Evolutionary conservation across 37 sponge, comb jelly and placozoan species (phyloP).

Genomic region (Beroe ovata): DNA sequence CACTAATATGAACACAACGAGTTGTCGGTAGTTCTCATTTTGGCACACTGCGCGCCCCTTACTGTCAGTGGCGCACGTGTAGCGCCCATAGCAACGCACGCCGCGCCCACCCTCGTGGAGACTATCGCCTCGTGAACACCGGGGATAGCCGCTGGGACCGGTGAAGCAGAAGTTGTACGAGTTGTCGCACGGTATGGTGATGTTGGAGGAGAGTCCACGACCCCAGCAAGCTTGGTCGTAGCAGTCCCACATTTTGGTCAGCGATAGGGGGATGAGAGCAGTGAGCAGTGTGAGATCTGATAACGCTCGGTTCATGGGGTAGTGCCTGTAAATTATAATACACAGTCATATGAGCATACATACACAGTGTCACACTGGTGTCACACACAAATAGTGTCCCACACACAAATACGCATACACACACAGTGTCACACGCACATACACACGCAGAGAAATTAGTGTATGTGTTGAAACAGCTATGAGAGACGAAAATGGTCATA

Average conservation of each 20-base stretch:
- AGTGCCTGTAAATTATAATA: no score
- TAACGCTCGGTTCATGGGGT: no score
- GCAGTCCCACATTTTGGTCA: not conserved
- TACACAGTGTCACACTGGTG: no score
- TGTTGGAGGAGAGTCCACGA: not conserved
- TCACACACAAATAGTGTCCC: no score
- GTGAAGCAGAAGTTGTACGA: slow-evolving; percentile 10
- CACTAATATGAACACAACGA: not conserved
- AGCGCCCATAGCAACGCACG: slow-evolving; percentile 13
- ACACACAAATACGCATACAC: no score
- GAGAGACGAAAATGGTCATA: no score
- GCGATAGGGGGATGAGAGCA: not conserved
- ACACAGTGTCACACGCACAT: no score
- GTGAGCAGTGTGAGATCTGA: no score
- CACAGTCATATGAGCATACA: no score
- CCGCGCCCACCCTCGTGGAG: slow-evolving; percentile 12
- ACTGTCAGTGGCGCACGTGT: slow-evolving; percentile 26
- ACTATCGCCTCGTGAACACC: not conserved
- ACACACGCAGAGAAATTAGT: no score
- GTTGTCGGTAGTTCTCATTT: not conserved
- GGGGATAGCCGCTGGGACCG: not conserved
- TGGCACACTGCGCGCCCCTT: slow-evolving; percentile 10
- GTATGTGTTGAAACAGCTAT: no score
- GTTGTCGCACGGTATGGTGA: slow-evolving; percentile 40
- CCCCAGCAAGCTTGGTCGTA: slow-evolving; percentile 3